phyloP scores from a whole-genome alignment of 2,888 invertebrate species.

The Sylvicola fuscatus region DNA sequence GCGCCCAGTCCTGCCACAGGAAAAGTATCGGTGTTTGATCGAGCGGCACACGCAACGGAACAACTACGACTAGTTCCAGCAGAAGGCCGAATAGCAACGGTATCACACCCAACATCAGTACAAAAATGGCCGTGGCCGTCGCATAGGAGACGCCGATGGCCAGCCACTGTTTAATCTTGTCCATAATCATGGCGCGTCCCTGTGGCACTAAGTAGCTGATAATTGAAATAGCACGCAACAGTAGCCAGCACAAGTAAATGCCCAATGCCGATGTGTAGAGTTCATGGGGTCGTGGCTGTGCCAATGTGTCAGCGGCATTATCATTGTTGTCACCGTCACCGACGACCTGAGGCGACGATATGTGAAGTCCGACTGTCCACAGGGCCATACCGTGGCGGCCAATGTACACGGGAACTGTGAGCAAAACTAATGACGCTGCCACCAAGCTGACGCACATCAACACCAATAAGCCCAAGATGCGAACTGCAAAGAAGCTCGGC shows the following conservation, averaged over 20 bases:
- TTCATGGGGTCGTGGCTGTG: slow-evolving; percentile 55
- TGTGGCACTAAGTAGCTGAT: slow-evolving; percentile 76
- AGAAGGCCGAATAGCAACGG: slow-evolving; percentile 82
- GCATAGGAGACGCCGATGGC: slow-evolving; percentile 54
- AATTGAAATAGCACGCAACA: slow-evolving; percentile 62
- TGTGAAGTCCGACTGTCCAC: slow-evolving; percentile 43
- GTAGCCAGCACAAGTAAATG: slow-evolving; percentile 86
- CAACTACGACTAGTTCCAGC: slow-evolving; percentile 76
- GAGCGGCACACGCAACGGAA: slow-evolving; percentile 79
- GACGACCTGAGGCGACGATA: slow-evolving; percentile 18
- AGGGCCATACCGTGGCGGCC: slow-evolving; percentile 75
- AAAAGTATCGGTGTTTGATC: slow-evolving; percentile 79
- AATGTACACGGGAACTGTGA: slow-evolving; percentile 73
- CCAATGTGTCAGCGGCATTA: slow-evolving; percentile 7
- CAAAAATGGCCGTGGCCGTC: slow-evolving; percentile 41
- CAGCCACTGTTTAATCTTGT: slow-evolving; percentile 51
- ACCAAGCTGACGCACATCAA: slow-evolving; percentile 72
- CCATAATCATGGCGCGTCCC: slow-evolving; percentile 57
- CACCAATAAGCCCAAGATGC: slow-evolving; percentile 43
- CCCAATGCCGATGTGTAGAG: slow-evolving; percentile 88
- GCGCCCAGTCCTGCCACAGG: slow-evolving; percentile 92
- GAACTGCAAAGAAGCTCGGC: slow-evolving; percentile 60
- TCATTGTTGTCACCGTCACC: slow-evolving; percentile 10
- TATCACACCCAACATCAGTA: slow-evolving; percentile 69
- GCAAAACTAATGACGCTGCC: slow-evolving; percentile 59